Evolutionary conservation across 2,888 invertebrate genomes (phyloP).

Genomic region (Drosophila incognita): DNA sequence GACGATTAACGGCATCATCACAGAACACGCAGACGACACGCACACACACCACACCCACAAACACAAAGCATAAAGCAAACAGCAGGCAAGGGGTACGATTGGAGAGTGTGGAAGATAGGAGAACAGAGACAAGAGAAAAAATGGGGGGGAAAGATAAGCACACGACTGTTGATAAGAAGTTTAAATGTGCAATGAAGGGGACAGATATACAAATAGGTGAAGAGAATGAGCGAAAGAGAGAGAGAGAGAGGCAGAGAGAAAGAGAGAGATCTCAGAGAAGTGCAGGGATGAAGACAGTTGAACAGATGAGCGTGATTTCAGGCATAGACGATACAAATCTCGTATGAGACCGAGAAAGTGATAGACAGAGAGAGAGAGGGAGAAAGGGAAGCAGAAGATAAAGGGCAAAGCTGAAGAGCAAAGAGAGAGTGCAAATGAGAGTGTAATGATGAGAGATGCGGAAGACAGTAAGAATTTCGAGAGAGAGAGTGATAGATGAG

Average conservation of each 20-base stretch:
- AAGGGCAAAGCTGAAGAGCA: background rate
- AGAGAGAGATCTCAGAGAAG: slow-evolving; percentile 6
- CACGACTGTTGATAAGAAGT: slow-evolving; percentile 22
- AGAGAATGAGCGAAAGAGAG: slow-evolving; percentile 4
- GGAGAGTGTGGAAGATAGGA: slow-evolving; percentile 21
- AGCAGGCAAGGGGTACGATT: slow-evolving; percentile 30
- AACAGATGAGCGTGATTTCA: background rate
- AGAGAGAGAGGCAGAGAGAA: background rate
- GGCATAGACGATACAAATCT: background rate
- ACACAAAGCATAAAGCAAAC: slow-evolving; percentile 46
- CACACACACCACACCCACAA: slow-evolving; percentile 26
- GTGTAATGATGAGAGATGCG: background rate
- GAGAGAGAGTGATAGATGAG: background rate
- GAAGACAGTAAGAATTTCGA: background rate
- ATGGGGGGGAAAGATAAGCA: slow-evolving; percentile 11
- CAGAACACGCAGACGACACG: slow-evolving; percentile 47
- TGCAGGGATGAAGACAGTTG: slow-evolving; percentile 1
- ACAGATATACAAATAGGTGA: slow-evolving; percentile 5
- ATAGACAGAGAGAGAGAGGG: background rate
- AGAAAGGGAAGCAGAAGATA: slow-evolving; percentile 8
- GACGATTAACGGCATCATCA: slow-evolving; percentile 77
- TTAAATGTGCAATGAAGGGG: slow-evolving; percentile 7
- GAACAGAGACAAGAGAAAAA: slow-evolving; percentile 24
- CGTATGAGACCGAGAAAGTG: background rate
- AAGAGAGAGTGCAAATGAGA: too few relatives aligned